Percentiles rank a stretch among this genome's conserved stretches.
These are phyloP conservation scores for Mesochorus sp. DNA, from an alignment of 2,888 invertebrate species.

Conservation along the genomic window DNA sequence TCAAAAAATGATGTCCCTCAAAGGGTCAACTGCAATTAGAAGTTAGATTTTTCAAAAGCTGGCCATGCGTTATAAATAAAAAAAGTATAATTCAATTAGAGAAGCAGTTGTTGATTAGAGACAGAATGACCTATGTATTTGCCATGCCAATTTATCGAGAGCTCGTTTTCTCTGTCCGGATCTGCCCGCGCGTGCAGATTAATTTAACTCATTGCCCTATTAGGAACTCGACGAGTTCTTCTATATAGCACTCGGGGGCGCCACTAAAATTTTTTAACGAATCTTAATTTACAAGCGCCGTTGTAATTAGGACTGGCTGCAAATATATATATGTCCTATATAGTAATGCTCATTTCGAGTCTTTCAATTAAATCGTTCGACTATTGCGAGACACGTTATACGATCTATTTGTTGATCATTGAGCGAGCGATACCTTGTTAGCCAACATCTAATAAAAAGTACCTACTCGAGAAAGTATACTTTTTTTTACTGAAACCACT, in stretches of 20 bases:
- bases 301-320: constrained; percentile 72
- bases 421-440: not conserved
- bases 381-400: constrained; percentile 42
- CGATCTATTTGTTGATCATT: constrained; percentile 37
- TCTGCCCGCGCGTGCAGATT: constrained; percentile 53
- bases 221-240: constrained; percentile 47
- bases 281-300: constrained; percentile 71
- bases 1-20: too few species aligned
- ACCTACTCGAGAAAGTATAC: not conserved
- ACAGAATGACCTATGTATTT: constrained; percentile 30
- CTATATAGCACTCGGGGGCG: constrained; percentile 30
- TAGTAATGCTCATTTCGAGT: too few species aligned
- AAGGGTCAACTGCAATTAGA: too few species aligned
- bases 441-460: not conserved
- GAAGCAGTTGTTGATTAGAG: not conserved
- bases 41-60: too few species aligned
- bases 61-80: too few species aligned
- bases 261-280: constrained; percentile 66
- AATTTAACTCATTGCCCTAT: constrained; percentile 60
- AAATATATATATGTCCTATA: constrained; percentile 35
- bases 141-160: constrained; percentile 40
- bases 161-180: constrained; percentile 22
- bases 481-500: too few species aligned
- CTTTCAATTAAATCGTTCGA: constrained; percentile 60
- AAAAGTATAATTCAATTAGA: too few species aligned